A percentile compares a stretch with the other conserved stretches of the same genome.
Evolutionary conservation across 2,888 invertebrate species (phyloP).

Genomic region (Alloplasta piceator): DNA sequence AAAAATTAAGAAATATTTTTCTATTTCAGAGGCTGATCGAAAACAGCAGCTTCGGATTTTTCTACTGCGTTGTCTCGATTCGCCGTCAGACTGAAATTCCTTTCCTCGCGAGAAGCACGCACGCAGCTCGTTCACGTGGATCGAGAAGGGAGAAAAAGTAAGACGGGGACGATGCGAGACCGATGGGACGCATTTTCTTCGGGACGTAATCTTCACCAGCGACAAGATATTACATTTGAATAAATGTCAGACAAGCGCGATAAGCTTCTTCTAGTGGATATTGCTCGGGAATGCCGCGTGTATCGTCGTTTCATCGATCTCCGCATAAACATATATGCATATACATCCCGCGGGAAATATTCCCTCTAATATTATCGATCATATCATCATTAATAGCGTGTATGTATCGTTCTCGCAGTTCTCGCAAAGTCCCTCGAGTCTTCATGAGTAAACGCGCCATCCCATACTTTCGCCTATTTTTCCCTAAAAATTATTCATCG

Average conservation of each 20-base stretch:
- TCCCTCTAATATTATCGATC: constrained; percentile 81
- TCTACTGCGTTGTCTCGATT: background rate
- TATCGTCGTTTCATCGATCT: constrained; percentile 72
- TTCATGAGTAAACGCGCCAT: background rate
- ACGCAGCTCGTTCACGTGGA: background rate
- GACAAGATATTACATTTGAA: constrained; percentile 83
- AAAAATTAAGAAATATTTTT: background rate
- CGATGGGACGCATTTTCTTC: constrained; percentile 80
- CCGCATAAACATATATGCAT: constrained; percentile 44
- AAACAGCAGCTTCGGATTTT: background rate
- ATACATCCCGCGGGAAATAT: constrained; percentile 82
- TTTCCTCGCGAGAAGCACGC: background rate
- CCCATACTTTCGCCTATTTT: constrained; percentile 21
- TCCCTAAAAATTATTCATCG: constrained; percentile 29
- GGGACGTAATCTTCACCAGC: constrained; percentile 80
- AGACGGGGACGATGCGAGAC: constrained; percentile 53
- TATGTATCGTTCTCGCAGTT: constrained; percentile 58
- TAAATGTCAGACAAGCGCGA: constrained; percentile 81
- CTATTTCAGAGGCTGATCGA: background rate
- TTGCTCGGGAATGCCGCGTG: constrained; percentile 68
- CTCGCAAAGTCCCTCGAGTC: constrained; percentile 52
- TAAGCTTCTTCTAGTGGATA: constrained; percentile 69
- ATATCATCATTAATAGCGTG: constrained; percentile 80
- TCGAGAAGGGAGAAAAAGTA: background rate
- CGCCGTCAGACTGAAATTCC: background rate